Base-by-base conservation (phyloP, 2,797 vertebrate species). In the Dryobates pubescens region DNA sequence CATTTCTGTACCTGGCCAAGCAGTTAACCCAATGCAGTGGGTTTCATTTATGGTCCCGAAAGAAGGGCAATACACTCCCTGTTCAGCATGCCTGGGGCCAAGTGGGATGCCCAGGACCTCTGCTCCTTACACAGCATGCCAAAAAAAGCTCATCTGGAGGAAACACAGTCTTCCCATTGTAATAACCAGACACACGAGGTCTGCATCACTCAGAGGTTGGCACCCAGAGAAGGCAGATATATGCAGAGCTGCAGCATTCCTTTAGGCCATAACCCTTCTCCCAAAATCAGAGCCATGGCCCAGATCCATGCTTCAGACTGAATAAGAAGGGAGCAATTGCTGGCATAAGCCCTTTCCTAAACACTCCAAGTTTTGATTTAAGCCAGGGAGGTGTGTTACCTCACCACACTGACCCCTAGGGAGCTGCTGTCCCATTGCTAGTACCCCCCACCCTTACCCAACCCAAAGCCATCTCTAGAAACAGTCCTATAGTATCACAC, bases 401-500 rank as follows among this genome's bases (percentile, higher is more conserved):
- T 27, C 32, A 63, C 38, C n/a, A 70, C 22, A 49, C 14, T 19
- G 36, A 41, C 10, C 13, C 27, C 57, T 51, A 57, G 19, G 2
- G 5, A 72, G 15, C 30, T 87, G 27, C 64, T 82, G 43, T 26
- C 34, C 54, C n/a, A 16, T 23, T 27, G 5, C 45, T 16, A 6
- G 8, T 18, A 27, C 58, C 72, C 57, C 51, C 15, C 36, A n/a
- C 22, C 49, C 27, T 56, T 41, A 36, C 34, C 29, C 34, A 76
- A 11, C 43, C 76, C 72, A 81, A 41, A 92, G 13, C 23, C 57
- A 36, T 15, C 20, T 12, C 7, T 30, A 30, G 64, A 59, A 22
- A 41, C 0, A 0, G 29, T 29, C 26, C 54, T 36, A 18, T 30
- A 29, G 56, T 8, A 32, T 15, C 84, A 7, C n/a, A 17, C 0